Conservation (phyloP, 2,888 invertebrate genomes). For the Nomada hirtipes region DNA sequence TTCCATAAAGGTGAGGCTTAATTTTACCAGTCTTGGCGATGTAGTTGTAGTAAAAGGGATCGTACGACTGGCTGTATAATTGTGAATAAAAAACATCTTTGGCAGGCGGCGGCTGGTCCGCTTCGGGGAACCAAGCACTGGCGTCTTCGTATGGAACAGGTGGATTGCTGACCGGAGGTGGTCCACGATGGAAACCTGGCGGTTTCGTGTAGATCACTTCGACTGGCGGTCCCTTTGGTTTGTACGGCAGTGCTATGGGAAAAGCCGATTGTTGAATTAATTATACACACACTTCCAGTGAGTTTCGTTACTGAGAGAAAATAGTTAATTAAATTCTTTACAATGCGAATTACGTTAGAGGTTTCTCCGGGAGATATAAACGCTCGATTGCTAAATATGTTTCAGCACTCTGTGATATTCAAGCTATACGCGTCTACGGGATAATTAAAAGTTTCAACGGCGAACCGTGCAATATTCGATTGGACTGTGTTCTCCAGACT, state of each 20-base stretch:
- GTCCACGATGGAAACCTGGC: constrained; percentile 68
- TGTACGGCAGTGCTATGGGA: constrained; percentile 42
- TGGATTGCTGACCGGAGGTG: constrained; percentile 58
- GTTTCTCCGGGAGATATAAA: not conserved
- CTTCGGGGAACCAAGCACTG: constrained; percentile 74
- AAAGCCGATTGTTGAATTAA: not conserved
- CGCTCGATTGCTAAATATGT: constrained; percentile 12
- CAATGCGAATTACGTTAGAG: not conserved
- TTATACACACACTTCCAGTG: not conserved
- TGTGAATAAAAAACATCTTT: constrained; percentile 79
- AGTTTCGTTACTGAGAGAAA: not conserved
- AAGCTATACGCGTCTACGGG: too few species aligned
- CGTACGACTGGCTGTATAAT: constrained; percentile 80
- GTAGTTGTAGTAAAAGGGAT: constrained; percentile 81
- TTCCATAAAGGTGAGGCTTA: constrained; percentile 80
- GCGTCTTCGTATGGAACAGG: constrained; percentile 74
- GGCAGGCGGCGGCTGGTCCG: constrained; percentile 59
- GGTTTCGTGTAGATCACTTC: constrained; percentile 80
- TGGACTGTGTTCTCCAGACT: too few species aligned
- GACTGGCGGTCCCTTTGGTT: constrained; percentile 64
- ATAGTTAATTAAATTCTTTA: not conserved
- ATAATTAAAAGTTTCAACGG: not conserved
- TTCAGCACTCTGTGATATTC: not conserved
- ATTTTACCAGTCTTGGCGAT: constrained; percentile 81
- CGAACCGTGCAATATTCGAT: too few species aligned